Conservation (phyloP, 2,888 invertebrate species). For the Apamea epomidion region DNA sequence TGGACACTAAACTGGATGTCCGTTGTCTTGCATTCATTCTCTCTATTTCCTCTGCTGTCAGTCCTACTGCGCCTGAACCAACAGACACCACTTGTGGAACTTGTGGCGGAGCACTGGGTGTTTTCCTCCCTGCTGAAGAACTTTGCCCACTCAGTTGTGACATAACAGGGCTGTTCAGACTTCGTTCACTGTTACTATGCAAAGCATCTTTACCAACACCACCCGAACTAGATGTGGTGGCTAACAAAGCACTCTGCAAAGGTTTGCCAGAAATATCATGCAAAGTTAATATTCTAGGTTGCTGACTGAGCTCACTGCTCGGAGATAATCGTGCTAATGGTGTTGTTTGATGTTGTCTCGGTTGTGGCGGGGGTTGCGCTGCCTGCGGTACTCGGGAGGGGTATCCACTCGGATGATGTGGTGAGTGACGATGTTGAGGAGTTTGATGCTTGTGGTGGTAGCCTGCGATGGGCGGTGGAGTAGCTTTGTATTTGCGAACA, state of each 20-base stretch:
- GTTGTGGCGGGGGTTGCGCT: constrained; percentile 92
- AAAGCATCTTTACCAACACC: constrained; percentile 97
- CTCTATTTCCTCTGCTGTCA: constrained; percentile 98
- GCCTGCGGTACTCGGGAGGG: constrained; percentile 93
- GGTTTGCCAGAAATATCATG: constrained; percentile 98
- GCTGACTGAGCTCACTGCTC: constrained; percentile 97
- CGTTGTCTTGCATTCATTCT: constrained; percentile 96
- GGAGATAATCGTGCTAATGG: constrained; percentile 97
- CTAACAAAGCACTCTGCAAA: constrained; percentile 96
- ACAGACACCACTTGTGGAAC: constrained; percentile 92
- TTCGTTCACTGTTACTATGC: constrained; percentile 97
- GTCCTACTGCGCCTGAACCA: constrained; percentile 93
- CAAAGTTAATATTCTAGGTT: constrained; percentile 97
- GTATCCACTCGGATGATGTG: constrained; percentile 94
- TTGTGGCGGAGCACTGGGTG: constrained; percentile 92
- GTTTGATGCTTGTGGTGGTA: constrained; percentile 95
- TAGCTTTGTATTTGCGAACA: constrained; percentile 96
- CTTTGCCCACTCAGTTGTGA: constrained; percentile 97
- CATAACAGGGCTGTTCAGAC: constrained; percentile 97
- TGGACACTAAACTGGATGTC: constrained; percentile 97
- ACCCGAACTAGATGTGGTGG: constrained; percentile 97
- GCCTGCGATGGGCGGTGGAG: constrained; percentile 94
- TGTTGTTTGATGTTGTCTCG: constrained; percentile 96
- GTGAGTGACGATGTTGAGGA: constrained; percentile 94
- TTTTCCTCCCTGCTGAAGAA: constrained; percentile 94